phyloP scores from a whole-genome alignment of 2,797 vertebrate species.

The Taenioides sp. region DNA sequence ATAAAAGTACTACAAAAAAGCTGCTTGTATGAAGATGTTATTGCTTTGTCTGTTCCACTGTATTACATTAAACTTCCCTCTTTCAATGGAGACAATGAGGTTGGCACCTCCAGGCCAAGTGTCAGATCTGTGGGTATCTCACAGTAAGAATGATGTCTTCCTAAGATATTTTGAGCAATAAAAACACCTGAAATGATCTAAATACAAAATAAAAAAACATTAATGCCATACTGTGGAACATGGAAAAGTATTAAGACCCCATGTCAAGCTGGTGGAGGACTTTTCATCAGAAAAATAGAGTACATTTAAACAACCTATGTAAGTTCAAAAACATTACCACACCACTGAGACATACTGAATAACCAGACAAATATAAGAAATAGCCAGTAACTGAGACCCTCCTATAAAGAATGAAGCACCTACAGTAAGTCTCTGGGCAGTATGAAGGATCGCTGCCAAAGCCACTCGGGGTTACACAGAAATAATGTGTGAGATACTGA shows the following conservation, averaged over 20 bases:
- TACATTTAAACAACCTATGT: too few relatives aligned
- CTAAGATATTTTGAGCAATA: background rate
- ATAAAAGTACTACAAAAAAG: too few relatives aligned
- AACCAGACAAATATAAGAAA: background rate
- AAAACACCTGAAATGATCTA: background rate
- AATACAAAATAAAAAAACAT: background rate
- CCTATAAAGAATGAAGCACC: background rate
- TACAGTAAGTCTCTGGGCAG: background rate
- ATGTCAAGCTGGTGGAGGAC: background rate
- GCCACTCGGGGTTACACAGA: background rate
- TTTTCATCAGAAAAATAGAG: too few relatives aligned
- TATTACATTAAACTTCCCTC: background rate
- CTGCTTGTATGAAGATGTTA: too few relatives aligned
- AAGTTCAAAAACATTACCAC: background rate
- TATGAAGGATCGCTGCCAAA: background rate
- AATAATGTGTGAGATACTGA: slow-evolving; percentile 1
- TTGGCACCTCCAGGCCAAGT: background rate
- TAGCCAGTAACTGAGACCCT: background rate
- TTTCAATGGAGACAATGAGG: background rate
- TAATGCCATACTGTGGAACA: background rate
- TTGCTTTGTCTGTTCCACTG: background rate
- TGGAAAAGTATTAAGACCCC: background rate
- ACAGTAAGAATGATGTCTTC: too few relatives aligned
- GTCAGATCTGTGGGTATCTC: too few relatives aligned
- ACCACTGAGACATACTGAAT: background rate